These are phyloP conservation scores for Falco columbarius DNA, from an alignment of 2,797 vertebrate species.

Conservation along the genomic window DNA sequence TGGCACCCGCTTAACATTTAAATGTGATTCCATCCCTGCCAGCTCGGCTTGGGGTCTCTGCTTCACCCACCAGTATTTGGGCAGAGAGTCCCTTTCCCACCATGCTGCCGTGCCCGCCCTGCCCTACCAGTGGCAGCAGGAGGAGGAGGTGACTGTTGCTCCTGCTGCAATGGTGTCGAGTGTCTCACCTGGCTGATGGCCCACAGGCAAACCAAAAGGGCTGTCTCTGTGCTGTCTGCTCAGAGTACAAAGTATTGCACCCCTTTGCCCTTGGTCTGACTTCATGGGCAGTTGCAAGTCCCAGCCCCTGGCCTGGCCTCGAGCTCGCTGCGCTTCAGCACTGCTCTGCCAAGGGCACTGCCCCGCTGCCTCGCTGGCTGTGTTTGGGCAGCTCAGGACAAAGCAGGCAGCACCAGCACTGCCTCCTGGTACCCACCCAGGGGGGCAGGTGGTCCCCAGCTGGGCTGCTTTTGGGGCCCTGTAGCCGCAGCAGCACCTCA, in stretches of 20 bases:
- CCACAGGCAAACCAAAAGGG: background rate
- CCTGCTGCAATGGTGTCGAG: background rate
- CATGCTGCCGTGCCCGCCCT: background rate
- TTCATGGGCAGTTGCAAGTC: background rate
- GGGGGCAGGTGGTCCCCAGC: background rate
- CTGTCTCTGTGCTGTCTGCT: background rate
- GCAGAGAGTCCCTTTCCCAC: background rate
- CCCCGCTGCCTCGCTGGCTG: background rate
- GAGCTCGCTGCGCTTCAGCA: fast-evolving
- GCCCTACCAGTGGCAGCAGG: background rate
- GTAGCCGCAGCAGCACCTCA: background rate
- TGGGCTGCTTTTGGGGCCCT: background rate
- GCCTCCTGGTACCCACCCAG: background rate
- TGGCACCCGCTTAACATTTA: background rate
- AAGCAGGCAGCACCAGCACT: background rate
- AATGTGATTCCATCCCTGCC: background rate
- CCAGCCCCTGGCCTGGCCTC: background rate
- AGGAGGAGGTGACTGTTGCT: background rate
- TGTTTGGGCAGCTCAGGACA: background rate
- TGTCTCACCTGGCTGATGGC: background rate
- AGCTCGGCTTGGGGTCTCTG: background rate
- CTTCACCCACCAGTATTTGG: background rate
- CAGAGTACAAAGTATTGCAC: background rate
- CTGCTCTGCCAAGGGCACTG: background rate
- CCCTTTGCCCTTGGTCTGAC: background rate